Percentiles rank a stretch among this genome's conserved stretches.
Conservation (phyloP, 2,797 vertebrate species). For the Pseudomugil tenellus region DNA sequence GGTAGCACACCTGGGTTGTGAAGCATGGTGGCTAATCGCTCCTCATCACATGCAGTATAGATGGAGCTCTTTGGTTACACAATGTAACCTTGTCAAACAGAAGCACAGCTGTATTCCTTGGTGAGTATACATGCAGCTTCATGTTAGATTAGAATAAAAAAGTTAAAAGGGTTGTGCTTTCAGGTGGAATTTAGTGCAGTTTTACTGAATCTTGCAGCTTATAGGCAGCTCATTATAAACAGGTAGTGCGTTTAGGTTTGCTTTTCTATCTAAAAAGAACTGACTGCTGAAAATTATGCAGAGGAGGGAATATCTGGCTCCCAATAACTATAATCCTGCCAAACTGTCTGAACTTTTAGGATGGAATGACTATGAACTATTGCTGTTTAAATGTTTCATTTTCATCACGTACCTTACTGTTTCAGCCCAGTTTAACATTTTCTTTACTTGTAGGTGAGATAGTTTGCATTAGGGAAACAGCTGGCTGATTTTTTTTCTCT, state of each 20-base stretch:
- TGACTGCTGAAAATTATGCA: not conserved
- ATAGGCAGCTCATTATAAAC: constrained; percentile 30
- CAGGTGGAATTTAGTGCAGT: constrained; percentile 5
- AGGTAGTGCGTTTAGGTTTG: no score
- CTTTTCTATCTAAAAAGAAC: not conserved
- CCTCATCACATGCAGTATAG: constrained; percentile 36
- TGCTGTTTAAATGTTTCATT: no score
- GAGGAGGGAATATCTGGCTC: not conserved
- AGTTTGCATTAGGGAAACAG: not conserved
- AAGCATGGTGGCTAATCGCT: constrained; percentile 35
- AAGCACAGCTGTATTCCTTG: constrained; percentile 49
- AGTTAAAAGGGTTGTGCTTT: constrained; percentile 16
- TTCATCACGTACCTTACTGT: not conserved
- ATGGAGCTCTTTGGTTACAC: constrained; percentile 38
- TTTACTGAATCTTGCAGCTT: constrained; percentile 6
- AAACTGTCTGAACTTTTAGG: no score
- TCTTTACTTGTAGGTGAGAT: not conserved
- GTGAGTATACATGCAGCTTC: constrained; percentile 38
- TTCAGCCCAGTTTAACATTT: not conserved
- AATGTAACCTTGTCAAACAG: constrained; percentile 46
- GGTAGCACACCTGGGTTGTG: constrained; percentile 33
- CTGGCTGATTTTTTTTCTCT: no score
- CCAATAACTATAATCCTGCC: not conserved
- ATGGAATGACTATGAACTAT: no score
- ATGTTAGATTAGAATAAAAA: constrained; percentile 42